These are phyloP conservation scores for Synaphobranchus kaupii DNA, from an alignment of 2,797 vertebrate species.

Conservation along the genomic window DNA sequence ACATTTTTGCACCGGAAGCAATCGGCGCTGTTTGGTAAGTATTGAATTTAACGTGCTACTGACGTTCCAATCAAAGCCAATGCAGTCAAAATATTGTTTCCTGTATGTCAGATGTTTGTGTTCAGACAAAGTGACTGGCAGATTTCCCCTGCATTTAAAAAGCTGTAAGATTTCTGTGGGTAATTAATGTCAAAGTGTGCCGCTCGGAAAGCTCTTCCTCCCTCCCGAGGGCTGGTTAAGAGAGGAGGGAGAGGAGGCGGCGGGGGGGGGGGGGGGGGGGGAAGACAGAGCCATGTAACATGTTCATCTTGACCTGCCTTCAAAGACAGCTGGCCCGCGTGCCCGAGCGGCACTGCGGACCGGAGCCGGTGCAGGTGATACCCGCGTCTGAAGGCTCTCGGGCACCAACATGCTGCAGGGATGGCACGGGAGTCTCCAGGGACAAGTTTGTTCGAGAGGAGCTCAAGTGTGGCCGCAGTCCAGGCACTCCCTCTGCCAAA, in stretches of 20 bases:
- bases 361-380: slow-evolving; percentile 38
- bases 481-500: slow-evolving; percentile 73
- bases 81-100: neutral
- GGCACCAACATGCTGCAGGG: slow-evolving; percentile 30
- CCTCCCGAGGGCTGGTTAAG: neutral
- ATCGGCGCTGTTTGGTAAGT: neutral
- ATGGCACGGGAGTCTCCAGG: slow-evolving; percentile 37
- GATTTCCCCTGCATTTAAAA: slow-evolving; percentile 10
- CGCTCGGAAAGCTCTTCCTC: neutral
- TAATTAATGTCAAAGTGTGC: slow-evolving; percentile 17
- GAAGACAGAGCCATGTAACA: slow-evolving; percentile 10
- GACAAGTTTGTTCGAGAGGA: slow-evolving; percentile 45
- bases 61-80: neutral
- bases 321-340: neutral
- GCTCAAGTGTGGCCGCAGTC: slow-evolving; percentile 64
- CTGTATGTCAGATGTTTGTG: neutral
- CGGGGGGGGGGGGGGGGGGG: neutral
- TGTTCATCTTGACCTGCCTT: slow-evolving; percentile 13
- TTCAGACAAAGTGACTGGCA: slow-evolving; percentile 10
- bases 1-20: neutral
- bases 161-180: slow-evolving; percentile 8
- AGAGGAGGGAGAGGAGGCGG: neutral
- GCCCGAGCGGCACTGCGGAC: neutral
- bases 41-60: slow-evolving; percentile 1
- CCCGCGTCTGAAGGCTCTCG: slow-evolving; percentile 11